A percentile compares a stretch with the other conserved stretches of the same genome.
Evolutionary conservation across 2,888 invertebrate genomes (phyloP).

Genomic region (Bugula neritina): DNA sequence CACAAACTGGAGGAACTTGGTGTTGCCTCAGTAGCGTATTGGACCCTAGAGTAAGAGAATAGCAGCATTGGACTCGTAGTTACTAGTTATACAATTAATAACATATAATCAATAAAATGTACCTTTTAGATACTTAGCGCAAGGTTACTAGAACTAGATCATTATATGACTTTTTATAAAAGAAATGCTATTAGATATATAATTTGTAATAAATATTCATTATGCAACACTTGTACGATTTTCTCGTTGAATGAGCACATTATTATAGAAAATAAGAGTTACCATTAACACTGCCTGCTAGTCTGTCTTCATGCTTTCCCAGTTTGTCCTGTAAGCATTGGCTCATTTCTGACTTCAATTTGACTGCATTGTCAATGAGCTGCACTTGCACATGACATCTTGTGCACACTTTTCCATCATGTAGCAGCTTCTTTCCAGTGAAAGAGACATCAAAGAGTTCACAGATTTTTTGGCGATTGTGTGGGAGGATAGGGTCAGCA

Average conservation of each 20-base stretch:
- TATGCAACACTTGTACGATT: too few relatives aligned
- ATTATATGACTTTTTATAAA: too few relatives aligned
- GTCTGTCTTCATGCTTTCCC: neutral
- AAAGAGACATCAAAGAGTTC: slow-evolving; percentile 12
- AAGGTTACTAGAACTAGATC: too few relatives aligned
- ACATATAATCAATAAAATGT: too few relatives aligned
- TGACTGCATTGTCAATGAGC: slow-evolving; percentile 19
- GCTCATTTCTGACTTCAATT: slow-evolving; percentile 21
- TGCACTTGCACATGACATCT: slow-evolving; percentile 21
- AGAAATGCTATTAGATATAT: too few relatives aligned
- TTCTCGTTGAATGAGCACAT: too few relatives aligned
- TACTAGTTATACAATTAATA: too few relatives aligned
- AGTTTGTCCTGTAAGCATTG: slow-evolving; percentile 25
- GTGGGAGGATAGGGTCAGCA: slow-evolving; percentile 10
- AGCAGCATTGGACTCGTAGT: too few relatives aligned
- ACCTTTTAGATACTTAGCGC: too few relatives aligned
- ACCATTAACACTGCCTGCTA: neutral
- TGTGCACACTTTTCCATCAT: slow-evolving; percentile 13
- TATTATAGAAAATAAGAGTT: neutral
- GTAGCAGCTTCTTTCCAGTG: slow-evolving; percentile 12
- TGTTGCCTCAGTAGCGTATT: neutral
- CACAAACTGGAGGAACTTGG: neutral
- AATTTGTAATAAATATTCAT: too few relatives aligned
- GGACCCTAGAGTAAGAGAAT: neutral
- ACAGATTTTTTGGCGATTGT: slow-evolving; percentile 20